phyloP scores from a whole-genome alignment of 2,888 invertebrate genomes.

The Leptogaster cylindrica region DNA sequence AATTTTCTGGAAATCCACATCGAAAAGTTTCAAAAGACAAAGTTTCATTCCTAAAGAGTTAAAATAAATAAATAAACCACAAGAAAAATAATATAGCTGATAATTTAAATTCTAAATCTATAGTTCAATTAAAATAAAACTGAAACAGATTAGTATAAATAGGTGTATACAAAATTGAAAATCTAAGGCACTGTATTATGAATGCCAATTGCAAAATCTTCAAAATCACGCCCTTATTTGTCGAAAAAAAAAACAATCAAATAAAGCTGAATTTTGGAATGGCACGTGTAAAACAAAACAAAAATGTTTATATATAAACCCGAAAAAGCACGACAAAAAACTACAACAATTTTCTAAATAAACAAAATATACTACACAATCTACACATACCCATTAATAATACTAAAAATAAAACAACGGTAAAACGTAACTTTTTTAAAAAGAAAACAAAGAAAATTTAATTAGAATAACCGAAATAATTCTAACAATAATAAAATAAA shows the following conservation, averaged over 20 bases:
- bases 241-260: conserved; percentile 28
- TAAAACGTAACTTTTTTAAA: conserved; percentile 38
- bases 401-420: conserved; percentile 30
- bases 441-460: conserved; percentile 28
- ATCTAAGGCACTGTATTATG: too few species aligned
- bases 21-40: too few species aligned
- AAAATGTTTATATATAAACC: conserved; percentile 2
- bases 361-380: conserved; percentile 35
- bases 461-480: conserved; percentile 28
- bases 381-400: conserved; percentile 31
- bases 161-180: too few species aligned
- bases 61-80: too few species aligned
- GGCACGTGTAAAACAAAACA: conserved; percentile 23
- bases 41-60: too few species aligned
- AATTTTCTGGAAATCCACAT: too few species aligned
- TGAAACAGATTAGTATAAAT: too few species aligned
- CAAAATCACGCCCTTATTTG: conserved; percentile 26
- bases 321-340: conserved; percentile 30
- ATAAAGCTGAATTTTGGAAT: conserved; percentile 39
- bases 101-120: too few species aligned
- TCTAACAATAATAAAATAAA: conserved; percentile 35
- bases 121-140: too few species aligned
- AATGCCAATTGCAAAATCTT: too few species aligned
- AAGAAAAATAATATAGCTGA: too few species aligned
- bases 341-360: conserved; percentile 32